Evolutionary conservation across 1,140 invertebrate species (phyloP).

Genomic region (Atta colombica): DNA sequence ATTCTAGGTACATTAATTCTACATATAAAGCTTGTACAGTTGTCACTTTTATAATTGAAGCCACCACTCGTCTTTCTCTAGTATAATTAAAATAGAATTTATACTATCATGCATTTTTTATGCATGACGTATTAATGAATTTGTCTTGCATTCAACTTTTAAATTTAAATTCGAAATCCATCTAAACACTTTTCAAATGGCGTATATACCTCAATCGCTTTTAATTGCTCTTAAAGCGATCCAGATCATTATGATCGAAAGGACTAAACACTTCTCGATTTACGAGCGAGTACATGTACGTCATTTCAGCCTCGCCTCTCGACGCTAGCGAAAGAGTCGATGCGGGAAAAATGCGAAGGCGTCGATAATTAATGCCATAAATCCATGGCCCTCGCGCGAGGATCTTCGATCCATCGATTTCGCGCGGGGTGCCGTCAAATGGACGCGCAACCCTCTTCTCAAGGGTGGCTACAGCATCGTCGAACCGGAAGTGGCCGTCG

Average conservation of each 20-base stretch:
- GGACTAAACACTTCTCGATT: conserved; percentile 26
- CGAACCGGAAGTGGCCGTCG: conserved; percentile 75
- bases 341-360: conserved; percentile 27
- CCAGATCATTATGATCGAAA: conserved; percentile 17
- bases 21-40: too few relatives aligned
- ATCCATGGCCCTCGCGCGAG: conserved; percentile 65
- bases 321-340: neutral
- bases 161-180: conserved; percentile 9
- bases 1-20: too few relatives aligned
- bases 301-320: conserved; percentile 36
- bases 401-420: conserved; percentile 79
- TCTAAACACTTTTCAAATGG: neutral
- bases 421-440: conserved; percentile 10
- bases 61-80: too few relatives aligned
- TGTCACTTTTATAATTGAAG: too few relatives aligned
- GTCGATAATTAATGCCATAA: conserved; percentile 78
- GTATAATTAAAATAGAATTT: neutral
- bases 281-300: conserved; percentile 16
- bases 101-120: neutral
- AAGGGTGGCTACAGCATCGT: conserved; percentile 55
- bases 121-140: neutral
- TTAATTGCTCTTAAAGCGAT: conserved; percentile 13
- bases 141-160: neutral
- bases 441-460: conserved; percentile 16
- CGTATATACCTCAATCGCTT: neutral